phyloP scores from a whole-genome alignment of 2,113 vertebrate species.

The Paradisaea rubra region DNA sequence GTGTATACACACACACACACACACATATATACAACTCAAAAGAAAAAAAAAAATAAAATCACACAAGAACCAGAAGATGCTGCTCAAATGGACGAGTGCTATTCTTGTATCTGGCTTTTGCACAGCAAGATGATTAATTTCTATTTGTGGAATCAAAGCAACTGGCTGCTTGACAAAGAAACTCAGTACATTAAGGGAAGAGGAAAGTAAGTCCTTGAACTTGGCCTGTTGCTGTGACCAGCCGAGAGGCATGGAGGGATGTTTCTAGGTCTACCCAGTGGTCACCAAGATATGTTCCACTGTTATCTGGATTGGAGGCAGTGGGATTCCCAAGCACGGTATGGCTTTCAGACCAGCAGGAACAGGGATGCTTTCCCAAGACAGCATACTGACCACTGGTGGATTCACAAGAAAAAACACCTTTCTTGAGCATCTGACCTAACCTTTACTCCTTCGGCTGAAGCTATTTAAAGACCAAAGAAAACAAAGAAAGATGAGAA shows the following conservation, averaged over 20 bases:
- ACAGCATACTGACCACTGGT: background rate
- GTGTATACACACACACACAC: rapidly evolving
- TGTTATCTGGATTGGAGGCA: background rate
- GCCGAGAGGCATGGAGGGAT: background rate
- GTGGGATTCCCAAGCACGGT: background rate
- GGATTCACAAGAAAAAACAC: background rate
- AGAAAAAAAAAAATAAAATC: background rate
- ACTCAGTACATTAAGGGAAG: background rate
- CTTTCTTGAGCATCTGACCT: background rate
- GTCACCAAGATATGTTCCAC: rapidly evolving
- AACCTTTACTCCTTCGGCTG: background rate
- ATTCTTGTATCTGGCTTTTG: background rate
- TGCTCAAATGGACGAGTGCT: background rate
- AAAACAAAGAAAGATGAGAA: background rate
- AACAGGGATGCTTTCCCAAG: background rate
- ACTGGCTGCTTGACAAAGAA: background rate
- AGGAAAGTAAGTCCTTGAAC: background rate
- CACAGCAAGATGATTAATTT: background rate
- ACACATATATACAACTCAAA: background rate
- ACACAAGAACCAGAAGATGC: background rate
- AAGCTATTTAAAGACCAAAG: background rate
- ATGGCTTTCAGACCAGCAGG: background rate
- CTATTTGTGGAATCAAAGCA: background rate
- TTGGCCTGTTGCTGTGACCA: background rate
- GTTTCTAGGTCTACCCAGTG: background rate